Base-by-base conservation (phyloP, 2,888 invertebrate species). In the Heliconius sara region DNA sequence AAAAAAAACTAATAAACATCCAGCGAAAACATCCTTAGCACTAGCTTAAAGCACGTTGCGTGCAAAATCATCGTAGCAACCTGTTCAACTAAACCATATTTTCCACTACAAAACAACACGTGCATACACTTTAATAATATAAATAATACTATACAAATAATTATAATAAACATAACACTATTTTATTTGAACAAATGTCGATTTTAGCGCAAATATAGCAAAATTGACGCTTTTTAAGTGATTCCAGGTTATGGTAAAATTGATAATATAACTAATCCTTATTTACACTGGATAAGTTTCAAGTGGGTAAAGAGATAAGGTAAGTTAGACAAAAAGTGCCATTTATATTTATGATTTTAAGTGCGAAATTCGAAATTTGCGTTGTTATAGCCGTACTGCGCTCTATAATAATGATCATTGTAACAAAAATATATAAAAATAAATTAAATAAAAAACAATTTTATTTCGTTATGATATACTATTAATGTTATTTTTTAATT, bases 201-300 rank as follows among this genome's bases (percentile, higher is more conserved):
- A 82, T 83, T 84, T 84, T 86, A 84, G 85, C 79, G 82, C 86
- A 83, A 84, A 87, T 87, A 90, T 87, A 89, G 83, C 83, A 79
- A 83, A 87, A 89, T 89, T 82, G 84, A 82, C 86, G 87, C 87
- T 89, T 87, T 87, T 79, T 90, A 91, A 92, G 91, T 88, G 86
- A 89, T 92, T 91, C 89, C 89, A 88, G 88, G 84, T 86, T 78
- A 88, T 84, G 92, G 89, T 92, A 91, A 92, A 91, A 93, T 91
- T 93, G 94, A 94, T 94, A 93, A 93, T 91, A 86, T 86, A 85
- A 86, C 88, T 93, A 92, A 94, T 93, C 93, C 92, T 88, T 94
- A 89, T 94, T 94, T 93, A 88, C 93, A 92, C 85, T 91, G 89
- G 89, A 89, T 89, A 92, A 91, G 89, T 82, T 89, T 94, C 90